These are phyloP conservation scores for Darevskia nairensis DNA, from an alignment of 2,797 vertebrate genomes.

Conservation along the genomic window DNA sequence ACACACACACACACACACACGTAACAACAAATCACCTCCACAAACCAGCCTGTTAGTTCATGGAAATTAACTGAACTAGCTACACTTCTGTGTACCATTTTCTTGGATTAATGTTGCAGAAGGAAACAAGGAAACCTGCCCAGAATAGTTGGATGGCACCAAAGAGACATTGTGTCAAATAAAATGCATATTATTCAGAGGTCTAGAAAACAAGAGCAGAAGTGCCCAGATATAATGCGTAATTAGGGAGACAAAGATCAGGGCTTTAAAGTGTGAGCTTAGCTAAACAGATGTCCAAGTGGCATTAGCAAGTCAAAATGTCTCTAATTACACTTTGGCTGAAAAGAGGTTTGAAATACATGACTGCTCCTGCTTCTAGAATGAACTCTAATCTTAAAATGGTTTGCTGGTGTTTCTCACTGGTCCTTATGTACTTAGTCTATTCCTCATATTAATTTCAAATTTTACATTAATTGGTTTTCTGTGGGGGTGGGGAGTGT, in stretches of 20 bases:
- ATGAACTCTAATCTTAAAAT: constrained; percentile 34
- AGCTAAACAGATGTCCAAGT: constrained; percentile 47
- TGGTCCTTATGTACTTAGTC: constrained; percentile 20
- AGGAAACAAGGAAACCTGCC: neutral
- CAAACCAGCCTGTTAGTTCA: neutral
- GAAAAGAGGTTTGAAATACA: constrained; percentile 39
- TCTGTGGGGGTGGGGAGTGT: neutral
- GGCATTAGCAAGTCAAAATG: constrained; percentile 31
- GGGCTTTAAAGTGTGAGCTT: constrained; percentile 59
- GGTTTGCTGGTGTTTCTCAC: constrained; percentile 27
- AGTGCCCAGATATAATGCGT: constrained; percentile 48
- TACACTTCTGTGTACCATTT: neutral
- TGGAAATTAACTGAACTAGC: neutral
- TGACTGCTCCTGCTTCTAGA: neutral
- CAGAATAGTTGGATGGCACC: neutral
- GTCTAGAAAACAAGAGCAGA: constrained; percentile 52
- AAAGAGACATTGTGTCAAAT: constrained; percentile 45
- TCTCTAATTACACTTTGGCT: constrained; percentile 57
- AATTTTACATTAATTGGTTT: neutral
- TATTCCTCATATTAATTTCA: constrained; percentile 18
- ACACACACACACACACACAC: no score
- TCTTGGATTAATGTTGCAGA: constrained; percentile 11
- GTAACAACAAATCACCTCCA: neutral
- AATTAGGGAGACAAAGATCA: constrained; percentile 62
- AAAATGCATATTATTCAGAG: constrained; percentile 29